phyloP scores from a whole-genome alignment of 2,888 invertebrate genomes.

The Horisme vitalbata region DNA sequence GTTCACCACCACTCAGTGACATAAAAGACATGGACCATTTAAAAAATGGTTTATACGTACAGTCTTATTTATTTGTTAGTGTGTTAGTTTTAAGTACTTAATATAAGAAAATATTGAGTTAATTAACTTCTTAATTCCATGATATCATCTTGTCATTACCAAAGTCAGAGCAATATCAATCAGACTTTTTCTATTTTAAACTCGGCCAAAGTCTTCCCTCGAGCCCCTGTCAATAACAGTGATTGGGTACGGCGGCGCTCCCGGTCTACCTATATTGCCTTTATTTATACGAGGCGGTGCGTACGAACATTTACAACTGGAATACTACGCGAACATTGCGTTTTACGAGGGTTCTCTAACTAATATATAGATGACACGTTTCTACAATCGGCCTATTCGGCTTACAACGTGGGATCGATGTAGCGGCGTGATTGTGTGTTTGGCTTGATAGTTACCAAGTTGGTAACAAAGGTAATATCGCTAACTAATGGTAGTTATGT shows the following conservation, averaged over 20 bases:
- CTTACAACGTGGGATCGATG: constrained; percentile 13
- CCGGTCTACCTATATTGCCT: constrained; percentile 53
- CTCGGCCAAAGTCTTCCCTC: constrained; percentile 9
- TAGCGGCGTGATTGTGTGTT: constrained; percentile 8
- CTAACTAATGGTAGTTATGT: too few relatives aligned
- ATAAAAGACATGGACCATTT: too few relatives aligned
- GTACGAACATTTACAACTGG: constrained; percentile 19
- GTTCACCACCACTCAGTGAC: too few relatives aligned
- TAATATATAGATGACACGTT: constrained; percentile 15
- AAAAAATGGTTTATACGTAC: too few relatives aligned
- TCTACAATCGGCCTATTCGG: constrained; percentile 3
- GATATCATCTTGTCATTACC: too few relatives aligned
- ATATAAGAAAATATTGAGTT: too few relatives aligned
- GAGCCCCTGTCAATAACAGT: constrained; percentile 60
- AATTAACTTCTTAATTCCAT: too few relatives aligned
- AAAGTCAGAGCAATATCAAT: too few relatives aligned
- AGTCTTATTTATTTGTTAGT: too few relatives aligned
- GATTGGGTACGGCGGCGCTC: constrained; percentile 54
- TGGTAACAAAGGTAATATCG: too few relatives aligned
- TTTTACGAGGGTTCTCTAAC: constrained; percentile 1
- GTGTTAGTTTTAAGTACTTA: too few relatives aligned
- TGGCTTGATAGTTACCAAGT: too few relatives aligned
- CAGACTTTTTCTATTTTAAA: constrained; percentile 2
- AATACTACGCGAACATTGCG: constrained; percentile 12
- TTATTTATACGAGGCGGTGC: constrained; percentile 44